Evolutionary conservation across 1,140 invertebrate species (phyloP), one percentile per base, ranked within the genome.

Genomic region (Atopsyche davidsoni): DNA sequence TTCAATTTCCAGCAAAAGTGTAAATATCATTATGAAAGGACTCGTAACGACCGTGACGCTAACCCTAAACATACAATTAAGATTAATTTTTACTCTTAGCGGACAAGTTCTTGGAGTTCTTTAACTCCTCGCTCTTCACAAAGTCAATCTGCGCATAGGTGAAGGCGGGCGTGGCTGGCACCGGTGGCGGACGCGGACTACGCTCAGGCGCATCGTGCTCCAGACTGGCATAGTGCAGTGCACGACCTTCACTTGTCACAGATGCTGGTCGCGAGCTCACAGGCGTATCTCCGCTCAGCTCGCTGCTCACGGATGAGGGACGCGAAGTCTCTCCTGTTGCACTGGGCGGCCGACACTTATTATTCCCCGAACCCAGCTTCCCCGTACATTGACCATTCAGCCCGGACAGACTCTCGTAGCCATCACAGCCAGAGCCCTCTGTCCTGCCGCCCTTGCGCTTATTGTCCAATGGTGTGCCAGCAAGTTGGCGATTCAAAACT

Each of bases 121-220:
- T 57, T 2, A 66, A 52, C 19, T 64, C 68, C 50, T 77, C 76
- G 51, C 74, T 76, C 66, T 81, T 81, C 7, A 74, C 74, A 62
- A 85, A 86, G 66, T 85, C 82, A 47, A 85, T 85, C 66, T 83
- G 78, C n/a, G 81, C 81, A 64, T 86, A 86, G 23, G 68, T 73
- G 58, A 82, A 79, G 34, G 73, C 63, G 43, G 73, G 66, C 55
- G 69, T 65, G 51, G 61, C 57, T 16, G 68, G 62, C 23, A 66
- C 65, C n/a, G 70, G 66, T 46, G 66, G 71, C 25, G 24, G 16
- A 11, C 45, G 39, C 42, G 35, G 42, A 11, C 51, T 39, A 35
- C 42, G 50, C 17, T 54, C 44, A 17, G 46, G 50, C 34, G 66
- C 59, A 14, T 79, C 76, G 43, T 83, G 65, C 65, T 83, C 81